Evolutionary conservation across 2,888 invertebrate genomes (phyloP).

Genomic region (Calliphora vomitoria): DNA sequence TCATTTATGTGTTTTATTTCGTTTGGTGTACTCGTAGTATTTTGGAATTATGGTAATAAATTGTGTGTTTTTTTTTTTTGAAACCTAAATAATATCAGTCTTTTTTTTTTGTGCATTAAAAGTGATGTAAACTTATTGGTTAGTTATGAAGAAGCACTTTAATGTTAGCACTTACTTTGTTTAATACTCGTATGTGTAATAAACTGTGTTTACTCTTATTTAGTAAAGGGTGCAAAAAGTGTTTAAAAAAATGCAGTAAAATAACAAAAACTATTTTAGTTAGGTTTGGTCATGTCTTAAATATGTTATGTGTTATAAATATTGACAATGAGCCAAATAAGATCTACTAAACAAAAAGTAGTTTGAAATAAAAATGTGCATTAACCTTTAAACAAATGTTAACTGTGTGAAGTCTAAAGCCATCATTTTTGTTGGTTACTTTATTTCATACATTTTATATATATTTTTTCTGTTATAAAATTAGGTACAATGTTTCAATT

Average conservation of each 20-base stretch:
- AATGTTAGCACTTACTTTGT: neutral
- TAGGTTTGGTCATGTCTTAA: neutral
- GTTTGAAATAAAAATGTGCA: slow-evolving; percentile 19
- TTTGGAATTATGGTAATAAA: slow-evolving; percentile 17
- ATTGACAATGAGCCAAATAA: slow-evolving; percentile 27
- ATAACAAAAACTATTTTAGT: slow-evolving; percentile 11
- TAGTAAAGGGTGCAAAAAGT: slow-evolving; percentile 11
- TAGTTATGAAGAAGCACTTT: slow-evolving; percentile 4
- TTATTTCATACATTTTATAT: neutral
- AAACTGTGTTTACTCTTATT: neutral
- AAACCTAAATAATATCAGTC: neutral
- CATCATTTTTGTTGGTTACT: neutral
- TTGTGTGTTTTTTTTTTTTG: neutral
- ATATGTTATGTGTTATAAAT: neutral
- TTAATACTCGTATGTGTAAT: neutral
- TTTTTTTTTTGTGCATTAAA: neutral
- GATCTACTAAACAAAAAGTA: neutral
- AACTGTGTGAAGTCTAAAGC: neutral
- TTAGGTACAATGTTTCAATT: neutral
- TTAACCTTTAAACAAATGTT: slow-evolving; percentile 21
- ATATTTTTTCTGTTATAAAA: neutral
- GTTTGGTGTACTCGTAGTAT: neutral
- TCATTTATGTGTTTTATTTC: slow-evolving; percentile 33
- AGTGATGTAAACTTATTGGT: neutral
- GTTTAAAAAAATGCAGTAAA: neutral